These are phyloP conservation scores for Microtus ochrogaster DNA, from an alignment of 2,113 vertebrate species.

Conservation along the genomic window DNA sequence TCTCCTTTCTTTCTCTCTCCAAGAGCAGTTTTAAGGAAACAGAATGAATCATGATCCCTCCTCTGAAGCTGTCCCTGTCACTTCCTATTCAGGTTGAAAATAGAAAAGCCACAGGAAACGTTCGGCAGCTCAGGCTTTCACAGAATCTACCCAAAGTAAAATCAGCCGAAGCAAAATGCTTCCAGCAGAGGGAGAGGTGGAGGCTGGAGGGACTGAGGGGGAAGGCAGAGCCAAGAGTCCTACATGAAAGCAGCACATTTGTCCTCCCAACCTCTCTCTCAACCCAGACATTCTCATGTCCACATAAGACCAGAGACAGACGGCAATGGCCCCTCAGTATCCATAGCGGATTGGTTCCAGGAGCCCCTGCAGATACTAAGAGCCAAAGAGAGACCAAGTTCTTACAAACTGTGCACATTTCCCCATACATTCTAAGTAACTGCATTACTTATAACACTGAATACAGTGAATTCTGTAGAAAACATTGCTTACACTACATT, in stretches of 20 bases:
- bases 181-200: neutral
- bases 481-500: neutral
- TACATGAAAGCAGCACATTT: neutral
- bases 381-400: neutral
- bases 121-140: neutral
- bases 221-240: neutral
- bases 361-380: too few relatives aligned
- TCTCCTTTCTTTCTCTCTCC: neutral
- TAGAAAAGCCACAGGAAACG: constrained; percentile 58
- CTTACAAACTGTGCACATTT: neutral
- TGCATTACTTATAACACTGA: neutral
- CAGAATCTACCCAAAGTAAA: constrained; percentile 37
- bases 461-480: neutral
- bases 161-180: neutral
- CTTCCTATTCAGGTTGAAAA: constrained; percentile 68
- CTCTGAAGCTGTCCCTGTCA: constrained; percentile 51
- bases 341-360: neutral
- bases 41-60: constrained; percentile 58
- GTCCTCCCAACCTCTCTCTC: neutral
- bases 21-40: constrained; percentile 31
- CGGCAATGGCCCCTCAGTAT: neutral
- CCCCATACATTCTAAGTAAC: neutral
- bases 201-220: neutral
- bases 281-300: neutral
- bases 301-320: neutral